phyloP scores from a whole-genome alignment of 2,113 vertebrate genomes.

The Acanthochromis polyacanthus region DNA sequence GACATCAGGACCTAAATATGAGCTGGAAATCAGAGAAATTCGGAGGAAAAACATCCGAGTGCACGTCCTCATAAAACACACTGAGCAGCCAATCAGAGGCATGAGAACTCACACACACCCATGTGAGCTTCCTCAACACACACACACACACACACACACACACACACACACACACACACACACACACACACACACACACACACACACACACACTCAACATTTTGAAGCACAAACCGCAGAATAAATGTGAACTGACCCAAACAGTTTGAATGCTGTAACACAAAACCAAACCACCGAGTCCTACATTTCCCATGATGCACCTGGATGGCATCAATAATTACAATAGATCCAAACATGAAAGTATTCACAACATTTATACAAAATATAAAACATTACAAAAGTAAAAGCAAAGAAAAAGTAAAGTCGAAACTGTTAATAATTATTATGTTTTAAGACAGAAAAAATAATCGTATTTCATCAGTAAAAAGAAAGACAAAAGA shows the following conservation, averaged over 20 bases:
- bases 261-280: too few relatives aligned
- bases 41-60: conserved; percentile 41
- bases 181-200: background rate
- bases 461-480: too few relatives aligned
- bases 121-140: conserved; percentile 2
- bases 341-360: too few relatives aligned
- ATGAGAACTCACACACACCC: conserved; percentile 21
- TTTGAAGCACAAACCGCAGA: conserved; percentile 8
- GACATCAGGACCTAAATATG: conserved; percentile 68
- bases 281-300: too few relatives aligned
- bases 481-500: too few relatives aligned
- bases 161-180: background rate
- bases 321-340: too few relatives aligned
- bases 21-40: conserved; percentile 60
- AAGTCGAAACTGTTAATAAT: too few relatives aligned
- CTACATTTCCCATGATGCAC: too few relatives aligned
- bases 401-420: too few relatives aligned
- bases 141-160: conserved; percentile 15
- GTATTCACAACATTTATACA: too few relatives aligned
- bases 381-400: too few relatives aligned
- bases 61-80: conserved; percentile 4
- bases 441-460: too few relatives aligned
- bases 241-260: background rate
- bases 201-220: background rate
- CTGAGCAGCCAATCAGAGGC: background rate